Base-by-base conservation (phyloP, 2,113 vertebrate genomes). In the Macrotus californicus region DNA sequence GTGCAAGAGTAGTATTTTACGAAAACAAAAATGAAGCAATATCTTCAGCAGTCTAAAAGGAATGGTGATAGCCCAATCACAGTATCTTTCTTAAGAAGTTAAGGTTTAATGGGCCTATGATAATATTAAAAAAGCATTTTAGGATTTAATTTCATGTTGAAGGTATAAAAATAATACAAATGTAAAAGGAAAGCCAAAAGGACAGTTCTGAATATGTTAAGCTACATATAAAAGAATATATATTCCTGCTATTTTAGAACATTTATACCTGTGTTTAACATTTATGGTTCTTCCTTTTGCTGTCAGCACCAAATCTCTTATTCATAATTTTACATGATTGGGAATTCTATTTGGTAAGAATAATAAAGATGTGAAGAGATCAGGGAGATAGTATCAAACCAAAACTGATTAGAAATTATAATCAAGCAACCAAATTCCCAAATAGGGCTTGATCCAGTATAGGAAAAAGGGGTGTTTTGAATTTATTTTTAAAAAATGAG, bases 201-300 rank as follows among this genome's bases (percentile, higher is more conserved):
- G 46, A 85, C 18, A 22, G 67, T 21, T 89, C 79, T 26, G 21
- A 83, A 93, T 73, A 83, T 61, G 22, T 80, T 95, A 91, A 85
- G 54, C 59, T 94, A 66, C 16, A 95, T 59, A 50, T 70, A 34
- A 75, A 95, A 93, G 6, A 75, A 83, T 83, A 86, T 52, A 88
- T 26, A 89, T 50, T 80, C 21, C 29, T 66, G 6, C 16, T 82
- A 61, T 61, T 67, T 94, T 87, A 80, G 96, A 97, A 93, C 48
- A 85, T 7, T 54, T 52, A 46, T 39, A 67, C 48, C 22, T 87
- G 52, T n/a, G 6, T 90, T 88, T 86, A 86, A 86, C 21, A 79
- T 54, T 91, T 85, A n/a, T 7, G 19, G 29, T 84, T 92, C 18
- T 69, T 89, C 26, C 54, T 34, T 75, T 75, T 81, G 82, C 26